Evolutionary conservation across 2,113 vertebrate genomes (phyloP).

Genomic region (Gavia stellata): DNA sequence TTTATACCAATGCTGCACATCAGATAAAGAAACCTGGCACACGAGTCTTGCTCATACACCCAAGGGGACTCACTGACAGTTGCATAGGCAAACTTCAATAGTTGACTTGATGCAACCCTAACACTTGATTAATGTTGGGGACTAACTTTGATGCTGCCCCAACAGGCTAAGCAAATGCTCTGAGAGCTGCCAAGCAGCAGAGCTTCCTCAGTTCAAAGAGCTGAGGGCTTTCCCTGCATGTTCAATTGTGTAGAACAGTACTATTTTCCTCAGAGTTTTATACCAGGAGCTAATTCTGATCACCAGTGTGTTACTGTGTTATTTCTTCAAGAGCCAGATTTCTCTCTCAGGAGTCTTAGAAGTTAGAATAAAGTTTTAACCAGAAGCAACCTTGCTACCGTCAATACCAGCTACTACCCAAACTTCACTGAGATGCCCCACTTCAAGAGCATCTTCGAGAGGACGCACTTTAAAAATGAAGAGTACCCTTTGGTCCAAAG

Average conservation of each 20-base stretch:
- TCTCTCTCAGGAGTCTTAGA: neutral
- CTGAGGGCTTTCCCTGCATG: neutral
- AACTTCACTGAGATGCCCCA: neutral
- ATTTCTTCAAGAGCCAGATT: neutral
- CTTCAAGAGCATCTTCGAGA: neutral
- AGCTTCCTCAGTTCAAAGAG: neutral
- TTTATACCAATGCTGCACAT: neutral
- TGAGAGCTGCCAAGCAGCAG: neutral
- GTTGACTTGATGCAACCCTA: neutral
- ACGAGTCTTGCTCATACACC: neutral
- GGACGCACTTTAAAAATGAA: neutral
- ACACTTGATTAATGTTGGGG: too few relatives aligned
- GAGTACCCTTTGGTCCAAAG: neutral
- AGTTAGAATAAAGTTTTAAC: neutral
- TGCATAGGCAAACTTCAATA: neutral
- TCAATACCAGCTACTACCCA: neutral
- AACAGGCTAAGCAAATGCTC: neutral
- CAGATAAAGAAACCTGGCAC: neutral
- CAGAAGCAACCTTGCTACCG: rapidly evolving
- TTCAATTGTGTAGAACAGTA: neutral
- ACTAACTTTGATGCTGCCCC: neutral
- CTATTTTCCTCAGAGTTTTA: neutral
- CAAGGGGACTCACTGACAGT: neutral
- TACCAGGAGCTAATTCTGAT: neutral
- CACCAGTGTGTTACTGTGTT: neutral